Percentiles rank a stretch among this genome's conserved stretches.
phyloP scores from a whole-genome alignment of 1,140 invertebrate genomes.

The Ephestia elutella region DNA sequence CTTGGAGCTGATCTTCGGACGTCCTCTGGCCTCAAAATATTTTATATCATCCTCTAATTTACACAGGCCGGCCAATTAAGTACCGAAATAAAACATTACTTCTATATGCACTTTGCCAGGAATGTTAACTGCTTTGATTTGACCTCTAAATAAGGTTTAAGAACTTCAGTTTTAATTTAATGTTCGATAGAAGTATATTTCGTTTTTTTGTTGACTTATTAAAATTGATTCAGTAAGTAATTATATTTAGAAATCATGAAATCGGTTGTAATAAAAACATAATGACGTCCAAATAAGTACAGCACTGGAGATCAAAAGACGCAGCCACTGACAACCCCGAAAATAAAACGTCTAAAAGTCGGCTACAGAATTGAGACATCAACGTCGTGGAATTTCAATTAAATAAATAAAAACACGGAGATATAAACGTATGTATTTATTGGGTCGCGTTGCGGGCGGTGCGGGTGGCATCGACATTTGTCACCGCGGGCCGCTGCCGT shows the following conservation, averaged over 20 bases:
- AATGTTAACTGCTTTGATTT: constrained; percentile 41
- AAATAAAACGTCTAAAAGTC: constrained; percentile 1
- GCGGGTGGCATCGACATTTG: constrained; percentile 67
- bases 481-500: constrained; percentile 34
- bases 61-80: constrained; percentile 55
- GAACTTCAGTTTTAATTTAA: neutral
- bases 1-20: constrained; percentile 29
- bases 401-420: constrained; percentile 40
- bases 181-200: too few species aligned
- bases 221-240: too few species aligned
- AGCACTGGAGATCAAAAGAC: neutral
- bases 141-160: neutral
- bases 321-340: neutral
- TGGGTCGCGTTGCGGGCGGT: constrained; percentile 39
- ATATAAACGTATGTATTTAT: constrained; percentile 51
- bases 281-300: neutral
- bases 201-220: too few species aligned
- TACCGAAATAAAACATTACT: constrained; percentile 39
- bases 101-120: constrained; percentile 33
- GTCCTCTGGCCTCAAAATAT: constrained; percentile 29
- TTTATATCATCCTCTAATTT: constrained; percentile 59
- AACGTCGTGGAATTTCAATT: constrained; percentile 28
- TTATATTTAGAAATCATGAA: too few species aligned
- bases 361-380: constrained; percentile 13
- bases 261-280: neutral